Evolutionary conservation across 2,113 vertebrate species (phyloP).

Genomic region (Callospermophilus lateralis): DNA sequence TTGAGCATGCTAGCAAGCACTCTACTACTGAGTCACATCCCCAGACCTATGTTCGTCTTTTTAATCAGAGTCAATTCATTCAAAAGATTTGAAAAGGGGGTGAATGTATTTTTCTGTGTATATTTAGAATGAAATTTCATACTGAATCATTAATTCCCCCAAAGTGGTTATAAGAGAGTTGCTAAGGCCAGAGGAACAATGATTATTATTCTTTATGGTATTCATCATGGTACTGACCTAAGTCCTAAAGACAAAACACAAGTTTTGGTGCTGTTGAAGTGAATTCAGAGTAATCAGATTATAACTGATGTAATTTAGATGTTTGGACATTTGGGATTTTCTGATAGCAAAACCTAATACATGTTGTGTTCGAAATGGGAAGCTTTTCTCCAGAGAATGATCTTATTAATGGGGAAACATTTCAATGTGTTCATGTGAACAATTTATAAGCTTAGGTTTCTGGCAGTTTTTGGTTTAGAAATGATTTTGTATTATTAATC

Average conservation of each 20-base stretch:
- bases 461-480: neutral
- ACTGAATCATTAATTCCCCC: conserved; percentile 1
- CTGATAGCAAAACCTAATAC: conserved; percentile 63
- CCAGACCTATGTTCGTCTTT: neutral
- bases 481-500: conserved; percentile 1
- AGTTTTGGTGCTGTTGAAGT: neutral
- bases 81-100: neutral
- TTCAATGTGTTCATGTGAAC: neutral
- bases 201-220: conserved; percentile 12
- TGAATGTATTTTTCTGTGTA: neutral
- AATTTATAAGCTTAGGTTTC: neutral
- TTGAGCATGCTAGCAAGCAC: too few species aligned
- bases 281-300: conserved; percentile 69
- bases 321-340: conserved; percentile 32
- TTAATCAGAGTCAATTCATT: neutral
- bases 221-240: conserved; percentile 27
- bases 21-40: too few species aligned
- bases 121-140: conserved; percentile 15
- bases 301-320: conserved; percentile 69
- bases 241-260: neutral
- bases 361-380: neutral
- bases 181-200: neutral
- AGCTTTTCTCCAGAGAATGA: neutral
- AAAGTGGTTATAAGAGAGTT: neutral
- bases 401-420: neutral